These are phyloP conservation scores for Limosa lapponica DNA, from an alignment of 2,797 vertebrate genomes.

Conservation along the genomic window DNA sequence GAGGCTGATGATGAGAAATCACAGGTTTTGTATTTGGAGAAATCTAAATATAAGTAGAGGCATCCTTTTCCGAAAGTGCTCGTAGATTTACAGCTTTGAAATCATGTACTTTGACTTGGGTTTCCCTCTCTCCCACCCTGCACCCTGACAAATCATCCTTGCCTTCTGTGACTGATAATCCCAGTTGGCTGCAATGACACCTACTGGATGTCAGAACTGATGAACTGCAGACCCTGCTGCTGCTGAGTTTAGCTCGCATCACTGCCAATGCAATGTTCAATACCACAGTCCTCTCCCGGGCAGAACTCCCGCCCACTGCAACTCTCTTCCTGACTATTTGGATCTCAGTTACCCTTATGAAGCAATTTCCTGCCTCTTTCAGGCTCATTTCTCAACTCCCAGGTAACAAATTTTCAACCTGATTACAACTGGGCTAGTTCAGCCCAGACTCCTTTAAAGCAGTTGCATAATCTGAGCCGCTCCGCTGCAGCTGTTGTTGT, in stretches of 20 bases:
- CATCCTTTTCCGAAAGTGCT: not conserved
- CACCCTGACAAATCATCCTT: conserved; percentile 1
- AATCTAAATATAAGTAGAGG: not conserved
- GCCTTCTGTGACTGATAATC: conserved; percentile 20
- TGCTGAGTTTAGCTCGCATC: not conserved
- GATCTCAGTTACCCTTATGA: conserved; percentile 13
- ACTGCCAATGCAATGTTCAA: not conserved
- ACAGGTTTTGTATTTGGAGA: not conserved
- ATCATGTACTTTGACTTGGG: not conserved
- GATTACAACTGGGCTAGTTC: conserved; percentile 21
- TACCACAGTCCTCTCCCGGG: not conserved
- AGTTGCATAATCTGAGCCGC: not conserved
- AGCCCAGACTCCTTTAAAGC: not conserved
- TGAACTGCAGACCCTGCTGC: not conserved
- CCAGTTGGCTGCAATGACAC: conserved; percentile 16
- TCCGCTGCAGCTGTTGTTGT: conserved; percentile 41
- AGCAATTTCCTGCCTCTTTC: conserved; percentile 53
- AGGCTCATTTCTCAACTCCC: conserved; percentile 40
- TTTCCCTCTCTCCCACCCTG: not conserved
- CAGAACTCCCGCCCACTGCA: not conserved
- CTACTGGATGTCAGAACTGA: conserved; percentile 20
- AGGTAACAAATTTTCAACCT: conserved; percentile 47
- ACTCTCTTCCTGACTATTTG: not conserved
- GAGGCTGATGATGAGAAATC: not conserved
- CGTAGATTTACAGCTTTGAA: not conserved